Evolutionary conservation across 2,888 invertebrate species (phyloP), one percentile per base, ranked within the genome.

Genomic region (Arctia plantaginis): DNA sequence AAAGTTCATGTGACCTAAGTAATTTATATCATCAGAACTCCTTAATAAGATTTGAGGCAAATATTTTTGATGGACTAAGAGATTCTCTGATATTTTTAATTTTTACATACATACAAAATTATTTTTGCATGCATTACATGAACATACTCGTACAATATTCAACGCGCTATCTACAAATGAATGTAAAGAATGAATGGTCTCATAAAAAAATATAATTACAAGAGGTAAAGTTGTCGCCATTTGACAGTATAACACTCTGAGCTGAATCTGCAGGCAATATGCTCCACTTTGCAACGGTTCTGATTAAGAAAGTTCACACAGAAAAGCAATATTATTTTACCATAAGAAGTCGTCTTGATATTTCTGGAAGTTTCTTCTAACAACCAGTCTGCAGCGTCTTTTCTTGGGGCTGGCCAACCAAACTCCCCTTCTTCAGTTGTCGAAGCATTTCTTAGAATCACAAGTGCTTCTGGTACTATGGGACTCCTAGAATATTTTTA

Each of bases 371-470:
- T 96, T 77, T 96, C 96, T 88, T 97, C 97, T 39, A 97, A 93
- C 3, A 97, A 91, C 97, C 97, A 97, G 86, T 97, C 97, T 20
- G 96, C 96, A 3, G 97, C 97, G 76, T 97, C 96, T 74, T 96
- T 94, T 73, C 96, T 93, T 0, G 96, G 96, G 3, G 96, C 93
- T 7, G 97, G 97, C 97, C 97, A 97, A 1, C 97, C 97, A 76
- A 97, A 97, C 83, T 97, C 97, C 0, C 97, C 97, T 85, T 97
- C 97, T 88, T 97, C 97, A 0, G 97, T 97, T 0, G 97, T 97
- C 0, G 97, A 97, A 0, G 96, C 96, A 77, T 97, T 97, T 41
- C 95, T 91, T 64, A 97, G 86, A 77, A 96, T 96, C 15, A 96
- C 92, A 6, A 97, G 90, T 0, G 97, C 97, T 91, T 96, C 96